phyloP scores from a whole-genome alignment of 2,797 vertebrate genomes.

The Parauchenoglanis punctatus region DNA sequence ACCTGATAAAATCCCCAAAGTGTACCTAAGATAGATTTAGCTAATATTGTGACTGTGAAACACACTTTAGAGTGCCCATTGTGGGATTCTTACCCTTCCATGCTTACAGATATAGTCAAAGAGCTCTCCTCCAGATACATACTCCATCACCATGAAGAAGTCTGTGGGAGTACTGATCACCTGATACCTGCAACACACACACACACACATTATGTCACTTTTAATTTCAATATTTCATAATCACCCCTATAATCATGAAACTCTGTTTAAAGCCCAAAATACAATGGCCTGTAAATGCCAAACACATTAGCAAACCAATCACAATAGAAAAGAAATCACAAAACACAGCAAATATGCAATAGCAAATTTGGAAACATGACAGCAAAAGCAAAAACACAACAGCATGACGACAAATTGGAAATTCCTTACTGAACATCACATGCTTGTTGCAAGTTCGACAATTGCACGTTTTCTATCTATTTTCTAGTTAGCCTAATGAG shows the following conservation, averaged over 20 bases:
- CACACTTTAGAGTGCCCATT: not conserved
- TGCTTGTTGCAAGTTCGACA: not conserved
- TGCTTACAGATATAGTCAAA: constrained; percentile 99
- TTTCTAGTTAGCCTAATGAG: not conserved
- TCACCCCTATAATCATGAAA: not conserved
- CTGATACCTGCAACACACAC: constrained; percentile 85
- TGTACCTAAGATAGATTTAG: not conserved
- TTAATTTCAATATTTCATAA: not conserved
- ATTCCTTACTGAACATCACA: not conserved
- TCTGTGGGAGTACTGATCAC: constrained; percentile 98
- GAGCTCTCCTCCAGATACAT: constrained; percentile 94
- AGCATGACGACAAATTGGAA: not conserved
- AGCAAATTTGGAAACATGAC: not conserved
- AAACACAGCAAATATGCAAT: not conserved
- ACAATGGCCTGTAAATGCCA: not conserved
- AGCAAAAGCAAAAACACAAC: not conserved
- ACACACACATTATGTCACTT: not conserved
- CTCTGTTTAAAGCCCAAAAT: not conserved
- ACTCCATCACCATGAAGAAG: constrained; percentile 99
- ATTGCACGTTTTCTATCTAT: not conserved
- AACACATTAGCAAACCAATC: not conserved
- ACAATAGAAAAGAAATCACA: not conserved
- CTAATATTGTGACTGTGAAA: not conserved
- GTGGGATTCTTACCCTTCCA: constrained; percentile 82
- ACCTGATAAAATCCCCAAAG: not conserved